Conservation (phyloP, 1,140 invertebrate species). For the Magallana gigas region DNA sequence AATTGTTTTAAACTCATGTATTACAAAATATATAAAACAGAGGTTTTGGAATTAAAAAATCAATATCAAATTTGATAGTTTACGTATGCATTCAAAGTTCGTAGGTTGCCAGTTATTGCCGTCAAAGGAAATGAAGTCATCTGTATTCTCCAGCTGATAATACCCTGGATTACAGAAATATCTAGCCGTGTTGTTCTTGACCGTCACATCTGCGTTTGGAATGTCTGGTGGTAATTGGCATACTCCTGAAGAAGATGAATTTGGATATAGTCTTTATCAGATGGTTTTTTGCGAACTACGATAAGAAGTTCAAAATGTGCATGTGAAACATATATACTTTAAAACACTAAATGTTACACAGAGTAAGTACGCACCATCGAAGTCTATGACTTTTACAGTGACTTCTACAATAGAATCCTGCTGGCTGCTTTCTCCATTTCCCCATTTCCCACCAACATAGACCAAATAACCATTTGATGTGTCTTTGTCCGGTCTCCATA, state of each 20-base stretch:
- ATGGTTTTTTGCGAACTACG: too few relatives aligned
- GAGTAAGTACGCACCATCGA: neutral
- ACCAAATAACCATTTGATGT: neutral
- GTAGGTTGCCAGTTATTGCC: neutral
- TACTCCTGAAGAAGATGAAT: neutral
- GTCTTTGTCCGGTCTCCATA: neutral
- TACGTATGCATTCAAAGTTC: neutral
- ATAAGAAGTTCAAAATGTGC: too few relatives aligned
- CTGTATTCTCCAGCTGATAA: neutral
- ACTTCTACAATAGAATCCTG: neutral
- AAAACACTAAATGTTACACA: too few relatives aligned
- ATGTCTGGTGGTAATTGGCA: neutral
- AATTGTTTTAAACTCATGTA: too few relatives aligned
- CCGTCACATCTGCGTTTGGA: neutral
- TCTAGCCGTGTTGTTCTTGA: neutral
- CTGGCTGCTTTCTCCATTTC: neutral
- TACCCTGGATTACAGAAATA: neutral
- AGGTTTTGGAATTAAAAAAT: too few relatives aligned
- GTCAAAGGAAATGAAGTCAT: neutral
- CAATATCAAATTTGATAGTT: too few relatives aligned
- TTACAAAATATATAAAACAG: too few relatives aligned
- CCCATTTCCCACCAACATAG: neutral
- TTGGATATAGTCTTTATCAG: too few relatives aligned
- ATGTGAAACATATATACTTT: too few relatives aligned
- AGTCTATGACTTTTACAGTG: neutral